A percentile compares a stretch with the other conserved stretches of the same genome.
Evolutionary conservation across 2,888 invertebrate species (phyloP).

Genomic region (Gymnosoma rotundatum): DNA sequence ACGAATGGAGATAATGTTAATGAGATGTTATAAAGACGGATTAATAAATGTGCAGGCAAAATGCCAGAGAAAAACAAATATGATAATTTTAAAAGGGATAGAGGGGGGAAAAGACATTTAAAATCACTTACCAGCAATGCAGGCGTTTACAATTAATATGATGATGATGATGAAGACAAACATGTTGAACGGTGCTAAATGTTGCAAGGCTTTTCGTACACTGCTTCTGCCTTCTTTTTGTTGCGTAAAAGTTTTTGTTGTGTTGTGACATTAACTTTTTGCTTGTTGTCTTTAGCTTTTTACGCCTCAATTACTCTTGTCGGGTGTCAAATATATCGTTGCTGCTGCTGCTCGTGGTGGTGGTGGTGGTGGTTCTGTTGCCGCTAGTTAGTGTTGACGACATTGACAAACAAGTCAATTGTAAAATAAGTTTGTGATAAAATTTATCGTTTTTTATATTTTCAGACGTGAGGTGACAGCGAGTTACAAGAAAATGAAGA

Average conservation of each 20-base stretch:
- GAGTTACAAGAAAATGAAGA: neutral
- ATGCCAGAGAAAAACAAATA: constrained; percentile 18
- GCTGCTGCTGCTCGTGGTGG: constrained; percentile 5
- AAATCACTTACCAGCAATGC: constrained; percentile 81
- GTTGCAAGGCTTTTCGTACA: neutral
- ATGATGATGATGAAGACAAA: constrained; percentile 79
- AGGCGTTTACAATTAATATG: constrained; percentile 81
- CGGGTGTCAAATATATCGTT: constrained; percentile 54
- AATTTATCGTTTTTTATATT: neutral
- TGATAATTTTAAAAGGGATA: neutral
- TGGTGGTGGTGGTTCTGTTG: neutral
- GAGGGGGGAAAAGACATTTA: constrained; percentile 8
- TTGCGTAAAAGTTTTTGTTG: too few species aligned
- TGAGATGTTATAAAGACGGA: neutral
- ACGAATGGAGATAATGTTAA: constrained; percentile 8
- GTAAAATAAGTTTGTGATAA: constrained; percentile 19
- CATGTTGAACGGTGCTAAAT: constrained; percentile 75
- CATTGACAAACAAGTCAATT: constrained; percentile 48
- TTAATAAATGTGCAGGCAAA: constrained; percentile 6
- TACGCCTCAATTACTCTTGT: constrained; percentile 11
- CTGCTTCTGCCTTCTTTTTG: neutral
- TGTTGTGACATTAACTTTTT: constrained; percentile 20
- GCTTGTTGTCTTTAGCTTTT: constrained; percentile 35
- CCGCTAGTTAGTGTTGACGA: constrained; percentile 13
- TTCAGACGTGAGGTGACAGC: constrained; percentile 6